phyloP scores from a whole-genome alignment of 2,888 invertebrate species.

The Lordiphosa andalusiaca region DNA sequence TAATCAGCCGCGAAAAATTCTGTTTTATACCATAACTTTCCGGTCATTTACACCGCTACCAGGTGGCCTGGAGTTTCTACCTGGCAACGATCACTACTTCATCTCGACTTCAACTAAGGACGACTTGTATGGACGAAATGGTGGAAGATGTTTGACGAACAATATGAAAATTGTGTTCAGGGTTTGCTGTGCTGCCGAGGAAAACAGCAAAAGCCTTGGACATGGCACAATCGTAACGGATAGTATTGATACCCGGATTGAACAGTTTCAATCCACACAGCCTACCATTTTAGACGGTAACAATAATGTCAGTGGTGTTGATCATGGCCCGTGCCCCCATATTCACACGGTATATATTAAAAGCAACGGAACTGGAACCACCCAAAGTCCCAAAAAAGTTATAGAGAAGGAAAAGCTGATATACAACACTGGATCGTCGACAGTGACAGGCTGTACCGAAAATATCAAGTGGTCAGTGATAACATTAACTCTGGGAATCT shows the following conservation, averaged over 20 bases:
- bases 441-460: not conserved
- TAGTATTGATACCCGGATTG: constrained; percentile 79
- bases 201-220: constrained; percentile 44
- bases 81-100: constrained; percentile 97
- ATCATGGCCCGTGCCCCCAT: constrained; percentile 69
- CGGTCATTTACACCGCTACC: constrained; percentile 97
- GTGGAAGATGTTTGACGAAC: constrained; percentile 93
- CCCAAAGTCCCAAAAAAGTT: constrained; percentile 94
- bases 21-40: constrained; percentile 98
- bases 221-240: constrained; percentile 66
- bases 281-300: constrained; percentile 72
- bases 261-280: constrained; percentile 79
- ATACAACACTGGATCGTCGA: constrained; percentile 82
- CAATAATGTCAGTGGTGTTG: constrained; percentile 65
- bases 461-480: not conserved
- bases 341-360: constrained; percentile 77
- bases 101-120: constrained; percentile 95
- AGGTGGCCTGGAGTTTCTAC: constrained; percentile 95
- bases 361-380: constrained; percentile 61
- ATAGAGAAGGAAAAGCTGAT: constrained; percentile 95
- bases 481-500: not conserved
- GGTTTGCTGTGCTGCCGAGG: constrained; percentile 92
- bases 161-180: constrained; percentile 98
- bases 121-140: constrained; percentile 94
- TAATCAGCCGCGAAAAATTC: constrained; percentile 95